Evolutionary conservation across 2,113 vertebrate genomes (phyloP), one percentile per base, ranked within the genome.

Genomic region (Hiodon alosoides): DNA sequence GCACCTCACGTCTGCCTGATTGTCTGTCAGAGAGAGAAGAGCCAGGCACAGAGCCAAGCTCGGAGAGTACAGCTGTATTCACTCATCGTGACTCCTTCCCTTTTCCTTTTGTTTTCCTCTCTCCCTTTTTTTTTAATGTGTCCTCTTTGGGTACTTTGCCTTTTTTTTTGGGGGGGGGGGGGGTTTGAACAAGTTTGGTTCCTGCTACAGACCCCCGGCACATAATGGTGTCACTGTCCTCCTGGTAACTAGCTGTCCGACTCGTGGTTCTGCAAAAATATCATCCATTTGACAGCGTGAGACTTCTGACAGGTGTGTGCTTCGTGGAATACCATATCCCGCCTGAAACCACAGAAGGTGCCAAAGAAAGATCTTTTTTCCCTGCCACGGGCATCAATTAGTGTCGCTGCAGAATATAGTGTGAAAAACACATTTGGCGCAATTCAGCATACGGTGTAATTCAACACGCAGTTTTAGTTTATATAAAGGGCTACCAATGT

Each of bases 341-440:
- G 11, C 11, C 13, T 7, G 14, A 16, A 69, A 69, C 67, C 66
- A 3, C 46, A 67, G 7, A 13, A 50, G 10, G 65, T 10, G 14
- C 14, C 48, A 52, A 69, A 69, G 67, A 4, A 68, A 4, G 47
- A 7, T 16, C 59, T 75, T 50, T 75, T 54, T 59, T 65, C 70
- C 79, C 77, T 74, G 79, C 81, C 78, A 67, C 70, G 75, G 82
- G 83, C 79, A 80, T 86, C 81, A 87, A 85, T 88, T 87, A 87
- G 79, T 79, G 65, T 62, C 76, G 79, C 57, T 77, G 69, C 67
- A 80, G n/a, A 31, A 31, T 82, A 74, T 67, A 60, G 77, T 77
- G 69, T 72, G 78, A 85, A 77, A 83, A 82, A 83, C 74, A 78
- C 76, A 81, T 82, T 77, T 69, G 77, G 74, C 80, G 73, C 79